These are phyloP conservation scores for Rhinolophus sinicus DNA, from an alignment of 2,113 vertebrate genomes.

Conservation along the genomic window DNA sequence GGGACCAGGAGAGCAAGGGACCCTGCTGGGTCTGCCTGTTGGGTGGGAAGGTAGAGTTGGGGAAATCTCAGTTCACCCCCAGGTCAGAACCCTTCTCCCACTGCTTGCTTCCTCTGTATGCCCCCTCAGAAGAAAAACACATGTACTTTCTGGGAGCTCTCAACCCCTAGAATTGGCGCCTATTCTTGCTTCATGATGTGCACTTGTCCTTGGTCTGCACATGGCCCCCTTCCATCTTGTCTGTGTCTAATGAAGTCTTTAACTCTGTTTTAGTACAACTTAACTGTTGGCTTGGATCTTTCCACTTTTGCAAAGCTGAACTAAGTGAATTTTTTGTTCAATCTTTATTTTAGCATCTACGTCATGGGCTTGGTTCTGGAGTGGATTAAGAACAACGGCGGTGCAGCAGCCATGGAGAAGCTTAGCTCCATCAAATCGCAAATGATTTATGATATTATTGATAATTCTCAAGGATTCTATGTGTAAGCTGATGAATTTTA, in stretches of 20 bases:
- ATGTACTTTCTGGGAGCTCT: no score
- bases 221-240: background rate
- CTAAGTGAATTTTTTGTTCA: background rate
- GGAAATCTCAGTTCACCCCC: no score
- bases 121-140: no score
- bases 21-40: background rate
- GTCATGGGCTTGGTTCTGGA: conserved; percentile 95
- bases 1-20: background rate
- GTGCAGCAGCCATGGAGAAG: conserved; percentile 90
- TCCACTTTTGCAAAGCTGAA: background rate
- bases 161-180: background rate
- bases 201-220: background rate
- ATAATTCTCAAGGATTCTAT: conserved; percentile 94
- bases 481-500: conserved; percentile 87
- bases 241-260: background rate
- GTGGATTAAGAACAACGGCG: conserved; percentile 96
- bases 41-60: background rate
- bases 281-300: background rate
- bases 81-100: no score
- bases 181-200: background rate
- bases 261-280: background rate
- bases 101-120: no score
- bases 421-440: conserved; percentile 92
- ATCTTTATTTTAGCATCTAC: conserved; percentile 90
- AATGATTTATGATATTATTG: conserved; percentile 94